These are phyloP conservation scores for Coturnix japonica DNA, from an alignment of 2,113 vertebrate genomes.

Conservation along the genomic window DNA sequence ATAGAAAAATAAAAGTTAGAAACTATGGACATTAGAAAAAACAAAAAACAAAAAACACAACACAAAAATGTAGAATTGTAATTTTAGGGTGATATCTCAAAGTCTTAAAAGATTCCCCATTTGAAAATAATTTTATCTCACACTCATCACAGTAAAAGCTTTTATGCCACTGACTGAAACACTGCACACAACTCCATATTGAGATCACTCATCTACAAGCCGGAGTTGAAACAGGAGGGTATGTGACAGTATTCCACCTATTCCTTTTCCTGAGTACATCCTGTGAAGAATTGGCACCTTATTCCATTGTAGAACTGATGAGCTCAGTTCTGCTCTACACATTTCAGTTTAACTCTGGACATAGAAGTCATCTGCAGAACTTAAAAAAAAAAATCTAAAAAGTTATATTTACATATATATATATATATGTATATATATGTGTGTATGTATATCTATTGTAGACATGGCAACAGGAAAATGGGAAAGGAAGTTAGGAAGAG, in stretches of 20 bases:
- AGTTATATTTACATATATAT: neutral
- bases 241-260: neutral
- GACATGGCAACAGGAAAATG: neutral
- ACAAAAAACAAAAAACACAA: neutral
- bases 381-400: neutral
- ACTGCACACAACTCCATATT: neutral
- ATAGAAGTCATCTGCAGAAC: constrained; percentile 19
- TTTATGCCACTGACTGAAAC: neutral
- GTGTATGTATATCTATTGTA: too few relatives aligned
- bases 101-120: neutral
- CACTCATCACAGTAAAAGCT: neutral
- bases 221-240: neutral
- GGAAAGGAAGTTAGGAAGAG: neutral
- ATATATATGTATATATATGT: too few relatives aligned
- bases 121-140: neutral
- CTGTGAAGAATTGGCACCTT: neutral
- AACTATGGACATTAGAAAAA: neutral
- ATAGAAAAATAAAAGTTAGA: neutral
- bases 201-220: neutral
- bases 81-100: neutral
- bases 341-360: neutral
- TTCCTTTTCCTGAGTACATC: neutral
- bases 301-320: neutral
- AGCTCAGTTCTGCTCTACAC: neutral
- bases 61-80: neutral